Conservation (phyloP, 1,140 invertebrate species). For the Batillaria attramentaria region DNA sequence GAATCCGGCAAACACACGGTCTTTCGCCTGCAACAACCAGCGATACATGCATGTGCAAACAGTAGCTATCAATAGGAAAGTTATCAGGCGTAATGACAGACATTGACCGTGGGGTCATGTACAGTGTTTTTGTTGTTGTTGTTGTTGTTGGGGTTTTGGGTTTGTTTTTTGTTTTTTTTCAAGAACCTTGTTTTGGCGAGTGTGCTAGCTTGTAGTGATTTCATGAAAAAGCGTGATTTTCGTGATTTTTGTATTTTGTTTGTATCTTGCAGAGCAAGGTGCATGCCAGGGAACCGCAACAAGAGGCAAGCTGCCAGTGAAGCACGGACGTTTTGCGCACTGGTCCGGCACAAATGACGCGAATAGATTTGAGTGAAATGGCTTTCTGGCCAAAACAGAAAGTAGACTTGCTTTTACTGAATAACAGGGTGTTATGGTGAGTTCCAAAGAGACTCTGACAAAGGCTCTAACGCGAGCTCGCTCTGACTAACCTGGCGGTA, state of each 20-base stretch:
- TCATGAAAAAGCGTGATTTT: too few species aligned
- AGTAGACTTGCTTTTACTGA: not conserved
- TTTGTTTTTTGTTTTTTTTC: not conserved
- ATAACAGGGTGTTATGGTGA: not conserved
- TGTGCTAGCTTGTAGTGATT: too few species aligned
- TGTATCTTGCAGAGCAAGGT: too few species aligned
- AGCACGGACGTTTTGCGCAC: not conserved
- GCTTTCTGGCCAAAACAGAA: too few species aligned
- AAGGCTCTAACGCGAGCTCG: too few species aligned
- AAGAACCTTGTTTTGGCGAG: not conserved
- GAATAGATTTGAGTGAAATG: too few species aligned
- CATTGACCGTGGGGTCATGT: not conserved
- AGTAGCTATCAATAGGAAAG: constrained; percentile 4
- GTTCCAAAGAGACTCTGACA: not conserved
- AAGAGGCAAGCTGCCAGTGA: too few species aligned
- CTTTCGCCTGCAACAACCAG: constrained; percentile 27
- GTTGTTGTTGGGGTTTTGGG: constrained; percentile 10
- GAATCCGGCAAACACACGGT: constrained; percentile 39
- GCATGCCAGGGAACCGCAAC: too few species aligned
- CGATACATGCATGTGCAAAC: constrained; percentile 24
- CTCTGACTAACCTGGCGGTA: constrained; percentile 34
- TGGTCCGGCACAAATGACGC: too few species aligned
- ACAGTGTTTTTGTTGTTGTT: not conserved
- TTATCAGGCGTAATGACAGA: not conserved
- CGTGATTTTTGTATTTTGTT: too few species aligned